Evolutionary conservation across 2,113 vertebrate species (phyloP).

Genomic region (Bagarius yarrelli): DNA sequence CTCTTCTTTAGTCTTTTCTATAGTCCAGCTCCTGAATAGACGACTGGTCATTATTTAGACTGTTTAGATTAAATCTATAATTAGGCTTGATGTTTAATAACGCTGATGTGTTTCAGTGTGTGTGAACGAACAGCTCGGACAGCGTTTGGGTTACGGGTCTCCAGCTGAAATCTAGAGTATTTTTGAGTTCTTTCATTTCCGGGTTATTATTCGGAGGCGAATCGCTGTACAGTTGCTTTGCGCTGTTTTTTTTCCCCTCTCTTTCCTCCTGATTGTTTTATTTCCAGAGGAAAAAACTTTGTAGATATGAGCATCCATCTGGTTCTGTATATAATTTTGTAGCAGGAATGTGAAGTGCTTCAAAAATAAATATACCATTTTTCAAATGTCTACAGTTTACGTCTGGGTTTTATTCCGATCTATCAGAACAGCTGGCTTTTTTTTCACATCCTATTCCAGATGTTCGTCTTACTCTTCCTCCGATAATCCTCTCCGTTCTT

Average conservation of each 20-base stretch:
- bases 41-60: too few relatives aligned
- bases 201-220: neutral
- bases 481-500: too few relatives aligned
- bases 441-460: too few relatives aligned
- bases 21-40: too few relatives aligned
- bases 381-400: slow-evolving; percentile 17
- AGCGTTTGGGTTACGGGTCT: too few relatives aligned
- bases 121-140: neutral
- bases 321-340: slow-evolving; percentile 38
- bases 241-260: neutral
- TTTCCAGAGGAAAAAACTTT: neutral
- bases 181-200: neutral
- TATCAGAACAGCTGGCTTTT: too few relatives aligned
- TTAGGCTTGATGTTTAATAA: neutral
- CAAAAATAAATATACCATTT: slow-evolving; percentile 43
- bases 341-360: slow-evolving; percentile 38
- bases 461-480: too few relatives aligned
- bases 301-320: neutral
- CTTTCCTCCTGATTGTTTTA: neutral
- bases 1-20: too few relatives aligned
- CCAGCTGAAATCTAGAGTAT: too few relatives aligned
- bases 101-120: neutral
- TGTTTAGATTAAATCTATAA: too few relatives aligned
- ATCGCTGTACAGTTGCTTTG: slow-evolving; percentile 15
- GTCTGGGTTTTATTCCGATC: neutral